phyloP scores from a whole-genome alignment of 2,113 vertebrate species.

The Odocoileus virginianus region DNA sequence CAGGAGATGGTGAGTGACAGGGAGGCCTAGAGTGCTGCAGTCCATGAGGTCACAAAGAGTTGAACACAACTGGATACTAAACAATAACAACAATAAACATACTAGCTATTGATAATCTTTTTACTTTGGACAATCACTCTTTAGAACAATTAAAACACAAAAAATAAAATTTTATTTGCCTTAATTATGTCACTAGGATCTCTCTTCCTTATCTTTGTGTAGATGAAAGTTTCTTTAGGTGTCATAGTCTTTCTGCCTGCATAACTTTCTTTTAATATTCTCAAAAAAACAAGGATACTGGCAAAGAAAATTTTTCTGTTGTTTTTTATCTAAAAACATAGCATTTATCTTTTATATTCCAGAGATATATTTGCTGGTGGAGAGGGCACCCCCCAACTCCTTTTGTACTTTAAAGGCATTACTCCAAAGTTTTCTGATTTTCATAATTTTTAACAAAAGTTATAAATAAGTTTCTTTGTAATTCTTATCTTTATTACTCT shows the following conservation, averaged over 20 bases:
- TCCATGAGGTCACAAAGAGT: not conserved
- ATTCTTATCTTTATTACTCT: not conserved
- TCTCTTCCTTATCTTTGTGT: not conserved
- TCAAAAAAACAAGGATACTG: not conserved
- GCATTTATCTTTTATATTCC: not conserved
- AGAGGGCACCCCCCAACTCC: not conserved
- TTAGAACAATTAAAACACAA: not conserved
- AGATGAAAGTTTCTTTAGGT: not conserved
- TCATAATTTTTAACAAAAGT: not conserved
- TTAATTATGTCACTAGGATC: not conserved
- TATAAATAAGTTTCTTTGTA: not conserved
- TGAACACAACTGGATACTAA: not conserved
- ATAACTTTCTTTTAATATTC: not conserved
- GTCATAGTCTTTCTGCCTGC: not conserved
- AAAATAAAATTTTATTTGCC: not conserved
- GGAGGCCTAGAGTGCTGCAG: accelerated
- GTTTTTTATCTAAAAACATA: not conserved
- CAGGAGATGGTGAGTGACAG: not conserved
- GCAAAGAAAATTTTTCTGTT: not conserved
- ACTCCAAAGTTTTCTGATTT: not conserved
- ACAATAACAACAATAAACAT: not conserved
- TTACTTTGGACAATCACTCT: not conserved
- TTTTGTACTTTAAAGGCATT: not conserved
- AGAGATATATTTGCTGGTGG: not conserved
- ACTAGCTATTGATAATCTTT: not conserved